phyloP scores from a whole-genome alignment of 2,888 invertebrate species.

The Drosophila neotestacea region DNA sequence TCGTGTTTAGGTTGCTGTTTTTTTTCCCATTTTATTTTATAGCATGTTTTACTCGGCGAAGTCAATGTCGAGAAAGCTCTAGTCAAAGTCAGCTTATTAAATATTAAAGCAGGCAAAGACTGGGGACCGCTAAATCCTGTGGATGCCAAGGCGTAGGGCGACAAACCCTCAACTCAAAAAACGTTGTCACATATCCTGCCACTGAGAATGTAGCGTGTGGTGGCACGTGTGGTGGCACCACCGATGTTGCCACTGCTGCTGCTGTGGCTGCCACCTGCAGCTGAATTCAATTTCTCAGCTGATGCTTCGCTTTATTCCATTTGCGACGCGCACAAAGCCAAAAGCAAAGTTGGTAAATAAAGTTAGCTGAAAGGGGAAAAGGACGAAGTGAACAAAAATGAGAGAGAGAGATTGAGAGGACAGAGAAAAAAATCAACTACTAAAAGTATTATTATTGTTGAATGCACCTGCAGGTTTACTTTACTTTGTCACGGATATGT shows the following conservation, averaged over 20 bases:
- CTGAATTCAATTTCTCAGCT: conserved; percentile 68
- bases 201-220: conserved; percentile 1
- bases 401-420: conserved; percentile 1
- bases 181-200: conserved; percentile 72
- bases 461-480: conserved; percentile 73
- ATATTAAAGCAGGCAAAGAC: conserved; percentile 60
- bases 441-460: conserved; percentile 69
- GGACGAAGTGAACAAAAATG: not conserved
- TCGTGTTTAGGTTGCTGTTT: conserved; percentile 16
- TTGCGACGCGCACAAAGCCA: conserved; percentile 32
- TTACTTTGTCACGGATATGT: conserved; percentile 80
- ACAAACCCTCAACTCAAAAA: conserved; percentile 53
- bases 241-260: conserved; percentile 1
- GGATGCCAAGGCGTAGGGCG: conserved; percentile 63
- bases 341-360: conserved; percentile 52
- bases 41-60: conserved; percentile 16
- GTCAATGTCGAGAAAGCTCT: conserved; percentile 34
- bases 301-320: conserved; percentile 47
- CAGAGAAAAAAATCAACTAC: conserved; percentile 45
- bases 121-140: conserved; percentile 67
- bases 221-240: conserved; percentile 9
- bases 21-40: not conserved
- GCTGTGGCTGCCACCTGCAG: conserved; percentile 60
- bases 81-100: conserved; percentile 65
- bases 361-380: conserved; percentile 35